These are phyloP conservation scores for Steinernema scapterisci DNA, from an alignment of 2,888 invertebrate species.

Conservation along the genomic window DNA sequence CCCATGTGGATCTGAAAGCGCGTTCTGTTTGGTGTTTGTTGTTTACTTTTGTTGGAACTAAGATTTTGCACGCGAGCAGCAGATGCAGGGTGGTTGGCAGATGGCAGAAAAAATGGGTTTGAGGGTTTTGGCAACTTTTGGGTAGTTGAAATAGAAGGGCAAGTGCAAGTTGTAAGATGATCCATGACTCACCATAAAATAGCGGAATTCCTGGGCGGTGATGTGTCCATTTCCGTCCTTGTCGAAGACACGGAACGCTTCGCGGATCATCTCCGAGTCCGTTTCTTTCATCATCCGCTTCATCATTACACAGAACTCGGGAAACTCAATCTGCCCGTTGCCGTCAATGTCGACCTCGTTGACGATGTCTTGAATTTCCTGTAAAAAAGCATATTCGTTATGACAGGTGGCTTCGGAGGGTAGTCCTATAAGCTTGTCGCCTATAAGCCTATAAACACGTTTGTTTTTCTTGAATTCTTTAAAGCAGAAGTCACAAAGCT, in stretches of 20 bases:
- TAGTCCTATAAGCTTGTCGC: no score
- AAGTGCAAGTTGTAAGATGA: no score
- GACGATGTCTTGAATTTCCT: conserved; percentile 67
- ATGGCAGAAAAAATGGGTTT: no score
- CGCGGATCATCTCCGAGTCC: conserved; percentile 66
- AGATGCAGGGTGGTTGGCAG: no score
- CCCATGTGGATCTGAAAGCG: conserved; percentile 56
- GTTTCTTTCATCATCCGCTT: conserved; percentile 67
- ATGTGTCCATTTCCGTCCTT: conserved; percentile 56
- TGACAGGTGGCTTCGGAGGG: background rate
- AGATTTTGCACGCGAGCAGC: no score
- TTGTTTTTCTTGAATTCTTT: no score
- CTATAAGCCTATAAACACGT: no score
- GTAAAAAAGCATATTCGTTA: conserved; percentile 34
- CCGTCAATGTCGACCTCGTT: conserved; percentile 68
- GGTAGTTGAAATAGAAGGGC: no score
- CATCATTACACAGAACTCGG: conserved; percentile 68
- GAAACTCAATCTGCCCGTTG: conserved; percentile 67
- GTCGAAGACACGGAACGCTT: conserved; percentile 67
- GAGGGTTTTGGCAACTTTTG: no score
- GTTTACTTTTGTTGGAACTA: no score
- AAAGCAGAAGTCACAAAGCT: no score
- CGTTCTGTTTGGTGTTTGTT: no score
- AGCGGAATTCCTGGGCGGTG: conserved; percentile 44
- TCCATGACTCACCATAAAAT: conserved; percentile 39